Base-by-base conservation (phyloP, 2,888 invertebrate genomes). In the Pollenia amentaria region DNA sequence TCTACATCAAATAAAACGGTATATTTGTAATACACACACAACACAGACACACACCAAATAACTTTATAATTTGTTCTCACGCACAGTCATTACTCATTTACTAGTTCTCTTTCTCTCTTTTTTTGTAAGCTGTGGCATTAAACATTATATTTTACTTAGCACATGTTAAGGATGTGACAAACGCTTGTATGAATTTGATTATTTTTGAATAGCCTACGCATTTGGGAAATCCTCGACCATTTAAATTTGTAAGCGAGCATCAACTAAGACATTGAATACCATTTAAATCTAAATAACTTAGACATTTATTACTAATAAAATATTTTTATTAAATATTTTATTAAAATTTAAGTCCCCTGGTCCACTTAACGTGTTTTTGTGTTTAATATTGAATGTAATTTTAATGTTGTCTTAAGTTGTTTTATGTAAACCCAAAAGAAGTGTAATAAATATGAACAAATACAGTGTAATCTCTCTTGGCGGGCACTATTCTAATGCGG, bases 221-320 rank as follows among this genome's bases (percentile, higher is more conserved):
- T 16, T 38, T 48, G 46, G 21, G 44, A 67, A 51, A 14, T 67
- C 48, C 10, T 14, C 12, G 21, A 14, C 12, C 48, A 67, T 21
- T 21, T 6, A 29, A 46, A 29, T 18, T 16, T 18, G 2, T n/a
- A 46, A n/a, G n/a, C 11, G 16, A 14, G 0, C 12, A 16, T 53
- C 16, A 21, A 51, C 4, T 48, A 53, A 21, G 18, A 18, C 53
- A 67, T 65, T 14, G 11, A 38, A 67, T 57, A 38, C 2, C 38
- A 57, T 67, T 78, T 57, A 16, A 77, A 60, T n/a, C 38, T 65
- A 42, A 67, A 67, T 77, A 77, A 69, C 67, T 78, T 67, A 69
- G n/a, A 40, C 55, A 57, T 40, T 57, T 67, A 77, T 57, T 16
- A 46, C 67, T 57, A n/a, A 51, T 3, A 57, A 6, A 18, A 67